These are phyloP conservation scores for Simalia tracyae DNA, from an alignment of 2,797 vertebrate species.

Conservation along the genomic window DNA sequence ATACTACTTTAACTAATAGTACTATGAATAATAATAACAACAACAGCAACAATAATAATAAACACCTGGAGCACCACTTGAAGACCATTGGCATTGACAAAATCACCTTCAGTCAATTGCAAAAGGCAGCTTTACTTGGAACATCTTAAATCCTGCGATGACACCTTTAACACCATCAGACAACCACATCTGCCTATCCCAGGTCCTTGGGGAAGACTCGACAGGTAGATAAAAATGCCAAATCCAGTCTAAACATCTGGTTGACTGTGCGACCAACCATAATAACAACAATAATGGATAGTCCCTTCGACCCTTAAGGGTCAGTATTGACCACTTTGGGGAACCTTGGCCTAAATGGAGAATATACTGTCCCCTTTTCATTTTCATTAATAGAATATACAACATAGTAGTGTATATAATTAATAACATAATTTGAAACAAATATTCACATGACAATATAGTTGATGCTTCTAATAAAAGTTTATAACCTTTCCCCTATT, in stretches of 20 bases:
- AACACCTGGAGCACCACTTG: too few species aligned
- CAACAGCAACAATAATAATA: not conserved
- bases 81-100: too few species aligned
- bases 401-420: not conserved
- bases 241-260: too few species aligned
- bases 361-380: not conserved
- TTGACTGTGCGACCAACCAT: too few species aligned
- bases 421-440: conserved; percentile 11
- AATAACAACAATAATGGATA: not conserved
- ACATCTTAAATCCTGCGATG: too few species aligned
- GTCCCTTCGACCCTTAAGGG: not conserved
- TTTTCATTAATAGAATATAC: not conserved
- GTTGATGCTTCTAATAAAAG: conserved; percentile 32
- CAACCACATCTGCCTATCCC: too few species aligned
- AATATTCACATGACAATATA: conserved; percentile 19
- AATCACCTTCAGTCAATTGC: too few species aligned
- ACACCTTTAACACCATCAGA: too few species aligned
- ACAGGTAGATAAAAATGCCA: too few species aligned
- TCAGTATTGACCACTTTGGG: not conserved
- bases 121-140: too few species aligned
- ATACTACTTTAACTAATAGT: not conserved
- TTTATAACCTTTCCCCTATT: conserved; percentile 25
- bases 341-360: not conserved
- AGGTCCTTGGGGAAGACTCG: too few species aligned
- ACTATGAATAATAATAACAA: not conserved